Base-by-base conservation (phyloP, 2,888 invertebrate genomes). In the Odontocerum albicorne region DNA sequence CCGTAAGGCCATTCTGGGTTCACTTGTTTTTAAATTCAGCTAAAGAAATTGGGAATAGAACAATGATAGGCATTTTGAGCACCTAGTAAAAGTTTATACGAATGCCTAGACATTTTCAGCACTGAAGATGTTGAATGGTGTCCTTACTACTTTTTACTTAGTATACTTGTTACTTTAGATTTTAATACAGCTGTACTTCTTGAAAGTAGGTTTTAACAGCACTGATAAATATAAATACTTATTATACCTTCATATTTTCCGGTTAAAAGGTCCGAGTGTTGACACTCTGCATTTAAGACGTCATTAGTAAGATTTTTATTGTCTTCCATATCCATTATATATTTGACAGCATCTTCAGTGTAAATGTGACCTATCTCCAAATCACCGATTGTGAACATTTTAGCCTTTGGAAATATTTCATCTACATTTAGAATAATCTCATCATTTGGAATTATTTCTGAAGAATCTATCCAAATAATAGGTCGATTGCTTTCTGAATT, bases 171-270 rank as follows among this genome's bases (percentile, higher is more conserved):
- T n/a, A n/a, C n/a, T n/a, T n/a, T n/a, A n/a, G n/a, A n/a, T n/a
- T n/a, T n/a, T n/a, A n/a, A n/a, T n/a, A n/a, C n/a, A n/a, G n/a
- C n/a, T n/a, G n/a, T n/a, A n/a, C n/a, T n/a, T n/a, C n/a, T n/a
- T n/a, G n/a, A n/a, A n/a, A n/a, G n/a, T n/a, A n/a, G n/a, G n/a
- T n/a, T n/a, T n/a, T n/a, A n/a, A n/a, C n/a, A n/a, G n/a, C n/a
- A n/a, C n/a, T n/a, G n/a, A n/a, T n/a, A n/a, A n/a, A n/a, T n/a
- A n/a, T n/a, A n/a, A n/a, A n/a, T n/a, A n/a, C n/a, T n/a, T n/a
- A n/a, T n/a, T n/a, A 44, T 67, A 86, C 90, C 91, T 83, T 92
- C 92, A 77, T 92, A 92, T 65, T 84, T 80, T 6, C 87, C 87
- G 33, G 86, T 77, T 49, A 90, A 69, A 46, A 92, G 74, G 73